Evolutionary conservation across 2,113 vertebrate species (phyloP).

Genomic region (Todiramphus saurophagus): DNA sequence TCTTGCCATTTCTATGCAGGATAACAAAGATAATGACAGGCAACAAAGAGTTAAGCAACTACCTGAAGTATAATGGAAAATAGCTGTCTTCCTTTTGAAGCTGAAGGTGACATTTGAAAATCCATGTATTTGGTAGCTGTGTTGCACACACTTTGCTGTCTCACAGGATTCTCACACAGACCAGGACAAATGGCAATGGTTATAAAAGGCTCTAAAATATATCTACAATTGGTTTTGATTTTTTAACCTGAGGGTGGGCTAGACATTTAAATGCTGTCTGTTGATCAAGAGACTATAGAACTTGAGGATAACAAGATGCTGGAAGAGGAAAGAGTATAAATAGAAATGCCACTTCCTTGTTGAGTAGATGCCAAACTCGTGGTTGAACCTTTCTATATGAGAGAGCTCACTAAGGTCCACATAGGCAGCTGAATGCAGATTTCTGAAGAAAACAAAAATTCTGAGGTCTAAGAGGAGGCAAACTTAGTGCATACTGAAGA

Average conservation of each 20-base stretch:
- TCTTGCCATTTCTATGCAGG: not conserved
- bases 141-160: not conserved
- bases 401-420: not conserved
- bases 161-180: not conserved
- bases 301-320: slow-evolving; percentile 47
- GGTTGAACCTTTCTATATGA: not conserved
- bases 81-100: not conserved
- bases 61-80: not conserved
- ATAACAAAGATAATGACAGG: not conserved
- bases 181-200: not conserved
- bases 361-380: slow-evolving; percentile 51
- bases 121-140: not conserved
- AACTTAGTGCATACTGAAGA: not conserved
- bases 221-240: slow-evolving; percentile 1
- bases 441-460: not conserved
- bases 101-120: not conserved
- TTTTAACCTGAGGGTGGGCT: not conserved
- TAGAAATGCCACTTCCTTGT: slow-evolving; percentile 63
- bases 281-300: slow-evolving; percentile 1
- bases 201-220: not conserved
- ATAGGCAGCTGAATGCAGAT: not conserved
- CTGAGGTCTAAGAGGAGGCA: not conserved
- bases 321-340: slow-evolving; percentile 63
- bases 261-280: not conserved
- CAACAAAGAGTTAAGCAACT: not conserved